Evolutionary conservation across 2,888 invertebrate species (phyloP).

Genomic region (Aspidiotus destructor): DNA sequence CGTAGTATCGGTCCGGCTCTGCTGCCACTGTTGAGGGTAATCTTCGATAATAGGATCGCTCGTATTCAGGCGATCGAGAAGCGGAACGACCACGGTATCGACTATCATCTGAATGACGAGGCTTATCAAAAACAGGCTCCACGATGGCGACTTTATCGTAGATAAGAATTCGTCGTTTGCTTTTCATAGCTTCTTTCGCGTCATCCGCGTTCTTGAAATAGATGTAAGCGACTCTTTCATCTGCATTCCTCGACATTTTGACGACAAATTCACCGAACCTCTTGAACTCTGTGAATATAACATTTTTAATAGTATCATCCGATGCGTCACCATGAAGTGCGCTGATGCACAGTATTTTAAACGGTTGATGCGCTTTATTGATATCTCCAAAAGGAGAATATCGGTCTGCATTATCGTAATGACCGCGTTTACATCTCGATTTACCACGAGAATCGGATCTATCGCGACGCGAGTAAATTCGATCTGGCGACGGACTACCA

Average conservation of each 20-base stretch:
- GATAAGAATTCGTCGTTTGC: slow-evolving; percentile 78
- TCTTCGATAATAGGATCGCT: slow-evolving; percentile 54
- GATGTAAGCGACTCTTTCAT: slow-evolving; percentile 93
- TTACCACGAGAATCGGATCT: slow-evolving; percentile 47
- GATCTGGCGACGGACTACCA: slow-evolving; percentile 78
- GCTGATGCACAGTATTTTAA: slow-evolving; percentile 91
- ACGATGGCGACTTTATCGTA: slow-evolving; percentile 90
- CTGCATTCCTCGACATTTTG: slow-evolving; percentile 78
- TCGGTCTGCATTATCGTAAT: slow-evolving; percentile 70
- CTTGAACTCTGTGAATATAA: slow-evolving; percentile 84
- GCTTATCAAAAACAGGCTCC: slow-evolving; percentile 83
- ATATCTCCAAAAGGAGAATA: slow-evolving; percentile 62
- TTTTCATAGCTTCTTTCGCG: slow-evolving; percentile 87
- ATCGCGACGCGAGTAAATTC: slow-evolving; percentile 60
- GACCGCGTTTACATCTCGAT: slow-evolving; percentile 52
- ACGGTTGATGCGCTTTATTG: slow-evolving; percentile 43
- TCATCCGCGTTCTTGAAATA: slow-evolving; percentile 91
- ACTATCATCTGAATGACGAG: slow-evolving; percentile 41
- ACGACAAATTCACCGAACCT: slow-evolving; percentile 92
- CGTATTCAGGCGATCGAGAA: slow-evolving; percentile 65
- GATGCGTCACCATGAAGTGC: slow-evolving; percentile 87
- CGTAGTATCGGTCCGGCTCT: slow-evolving; percentile 54
- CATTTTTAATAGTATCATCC: slow-evolving; percentile 86
- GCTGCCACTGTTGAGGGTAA: slow-evolving; percentile 57
- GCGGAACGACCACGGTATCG: slow-evolving; percentile 55